Percentiles rank a stretch among this genome's conserved stretches.
phyloP scores from a whole-genome alignment of 1,140 invertebrate genomes.

The Leucophenga varia region DNA sequence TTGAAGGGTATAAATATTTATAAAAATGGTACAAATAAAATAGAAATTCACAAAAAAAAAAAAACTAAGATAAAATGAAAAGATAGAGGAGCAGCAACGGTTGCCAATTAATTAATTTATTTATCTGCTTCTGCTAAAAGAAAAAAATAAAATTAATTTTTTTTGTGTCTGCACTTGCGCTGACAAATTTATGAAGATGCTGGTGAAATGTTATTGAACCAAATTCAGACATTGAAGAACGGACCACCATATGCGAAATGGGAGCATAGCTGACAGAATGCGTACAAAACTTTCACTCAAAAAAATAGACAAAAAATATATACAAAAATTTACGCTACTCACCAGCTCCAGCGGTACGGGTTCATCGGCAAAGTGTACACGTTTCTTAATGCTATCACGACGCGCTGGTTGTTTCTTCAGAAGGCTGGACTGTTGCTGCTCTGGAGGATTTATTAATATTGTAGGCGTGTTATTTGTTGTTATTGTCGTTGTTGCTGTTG shows the following conservation, averaged over 20 bases:
- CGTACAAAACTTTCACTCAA: not conserved
- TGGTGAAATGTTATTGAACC: conserved; percentile 50
- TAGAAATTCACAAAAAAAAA: too few species aligned
- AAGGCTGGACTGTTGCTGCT: conserved; percentile 13
- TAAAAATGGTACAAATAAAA: too few species aligned
- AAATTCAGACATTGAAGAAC: conserved; percentile 30
- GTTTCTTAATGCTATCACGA: conserved; percentile 31
- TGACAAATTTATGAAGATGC: conserved; percentile 45
- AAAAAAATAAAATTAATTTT: too few species aligned
- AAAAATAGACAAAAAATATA: conserved; percentile 40
- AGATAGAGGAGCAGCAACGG: conserved; percentile 32
- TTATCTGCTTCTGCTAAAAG: too few species aligned
- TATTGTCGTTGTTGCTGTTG: not conserved
- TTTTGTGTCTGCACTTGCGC: conserved; percentile 3
- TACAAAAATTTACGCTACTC: conserved; percentile 21
- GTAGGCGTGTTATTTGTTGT: not conserved
- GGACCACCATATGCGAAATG: conserved; percentile 26
- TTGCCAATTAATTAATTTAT: conserved; percentile 47
- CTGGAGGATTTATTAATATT: too few species aligned
- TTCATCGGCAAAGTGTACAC: conserved; percentile 45
- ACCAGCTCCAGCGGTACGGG: conserved; percentile 20
- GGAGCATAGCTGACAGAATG: conserved; percentile 21
- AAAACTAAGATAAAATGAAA: too few species aligned
- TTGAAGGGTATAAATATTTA: too few species aligned
- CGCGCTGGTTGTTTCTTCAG: conserved; percentile 30